Conservation (phyloP, 2,797 vertebrate species). For the Pristis pectinata region DNA sequence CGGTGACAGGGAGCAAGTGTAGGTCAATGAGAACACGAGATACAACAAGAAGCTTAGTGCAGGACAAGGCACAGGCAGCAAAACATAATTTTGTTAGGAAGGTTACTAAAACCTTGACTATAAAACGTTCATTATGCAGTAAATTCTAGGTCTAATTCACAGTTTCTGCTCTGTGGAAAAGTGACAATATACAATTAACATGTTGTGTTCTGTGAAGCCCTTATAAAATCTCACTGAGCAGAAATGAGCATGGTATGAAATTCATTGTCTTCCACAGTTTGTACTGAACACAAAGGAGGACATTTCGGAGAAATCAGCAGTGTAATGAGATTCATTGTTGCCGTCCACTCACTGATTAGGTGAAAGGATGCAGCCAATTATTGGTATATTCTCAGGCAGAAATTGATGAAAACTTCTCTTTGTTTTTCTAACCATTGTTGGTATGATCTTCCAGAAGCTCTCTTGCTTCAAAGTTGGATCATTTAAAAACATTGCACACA, state of each 20-base stretch:
- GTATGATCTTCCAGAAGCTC: too few relatives aligned
- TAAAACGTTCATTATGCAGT: neutral
- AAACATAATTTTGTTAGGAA: neutral
- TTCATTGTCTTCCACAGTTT: too few relatives aligned
- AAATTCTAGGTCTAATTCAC: neutral
- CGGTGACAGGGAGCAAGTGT: neutral
- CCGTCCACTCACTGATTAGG: neutral
- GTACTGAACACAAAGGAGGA: neutral
- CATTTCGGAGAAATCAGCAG: neutral
- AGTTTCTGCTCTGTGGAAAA: neutral
- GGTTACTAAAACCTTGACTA: neutral
- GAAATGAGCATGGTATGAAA: neutral
- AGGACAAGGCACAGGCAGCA: neutral
- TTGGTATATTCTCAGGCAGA: neutral
- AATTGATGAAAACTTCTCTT: neutral
- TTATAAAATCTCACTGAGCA: neutral
- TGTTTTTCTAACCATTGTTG: neutral
- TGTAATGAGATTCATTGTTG: neutral
- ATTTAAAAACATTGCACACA: too few relatives aligned
- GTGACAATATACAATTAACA: neutral
- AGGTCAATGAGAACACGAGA: neutral
- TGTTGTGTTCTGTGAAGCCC: neutral
- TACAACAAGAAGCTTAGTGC: neutral
- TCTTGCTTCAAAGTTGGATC: too few relatives aligned
- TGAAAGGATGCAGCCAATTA: neutral